These are phyloP conservation scores for Marmota monax DNA, from an alignment of 2,113 vertebrate genomes.

Conservation along the genomic window DNA sequence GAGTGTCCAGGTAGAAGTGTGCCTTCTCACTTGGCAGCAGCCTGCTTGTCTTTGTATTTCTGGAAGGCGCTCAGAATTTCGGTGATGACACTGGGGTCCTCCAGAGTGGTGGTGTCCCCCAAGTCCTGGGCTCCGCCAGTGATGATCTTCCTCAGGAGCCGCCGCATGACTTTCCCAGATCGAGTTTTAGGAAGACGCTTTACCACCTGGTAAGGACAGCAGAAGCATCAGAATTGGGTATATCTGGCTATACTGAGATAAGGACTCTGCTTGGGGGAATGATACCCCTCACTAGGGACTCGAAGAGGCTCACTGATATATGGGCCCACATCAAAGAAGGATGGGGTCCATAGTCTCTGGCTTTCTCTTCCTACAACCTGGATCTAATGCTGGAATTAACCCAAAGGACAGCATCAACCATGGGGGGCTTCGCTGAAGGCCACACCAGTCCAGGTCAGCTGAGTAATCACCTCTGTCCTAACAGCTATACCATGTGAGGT, in stretches of 20 bases:
- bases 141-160: conserved; percentile 92
- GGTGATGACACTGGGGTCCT: conserved; percentile 91
- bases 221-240: neutral
- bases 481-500: neutral
- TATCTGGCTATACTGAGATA: rapidly evolving
- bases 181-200: conserved; percentile 96
- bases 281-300: neutral
- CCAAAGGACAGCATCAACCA: neutral
- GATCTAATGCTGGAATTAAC: neutral
- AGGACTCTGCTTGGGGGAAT: neutral
- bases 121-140: conserved; percentile 84
- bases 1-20: neutral
- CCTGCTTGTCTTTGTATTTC: conserved; percentile 84
- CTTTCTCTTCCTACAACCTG: neutral
- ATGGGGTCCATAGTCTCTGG: neutral
- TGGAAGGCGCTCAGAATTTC: conserved; percentile 91
- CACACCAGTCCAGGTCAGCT: too few species aligned
- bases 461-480: neutral
- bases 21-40: conserved; percentile 56
- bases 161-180: conserved; percentile 96
- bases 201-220: conserved; percentile 89
- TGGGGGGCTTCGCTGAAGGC: neutral
- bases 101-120: conserved; percentile 94
- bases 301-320: neutral
- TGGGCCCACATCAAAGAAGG: neutral